Conservation (phyloP, 2,113 vertebrate genomes). For the Charina bottae region DNA sequence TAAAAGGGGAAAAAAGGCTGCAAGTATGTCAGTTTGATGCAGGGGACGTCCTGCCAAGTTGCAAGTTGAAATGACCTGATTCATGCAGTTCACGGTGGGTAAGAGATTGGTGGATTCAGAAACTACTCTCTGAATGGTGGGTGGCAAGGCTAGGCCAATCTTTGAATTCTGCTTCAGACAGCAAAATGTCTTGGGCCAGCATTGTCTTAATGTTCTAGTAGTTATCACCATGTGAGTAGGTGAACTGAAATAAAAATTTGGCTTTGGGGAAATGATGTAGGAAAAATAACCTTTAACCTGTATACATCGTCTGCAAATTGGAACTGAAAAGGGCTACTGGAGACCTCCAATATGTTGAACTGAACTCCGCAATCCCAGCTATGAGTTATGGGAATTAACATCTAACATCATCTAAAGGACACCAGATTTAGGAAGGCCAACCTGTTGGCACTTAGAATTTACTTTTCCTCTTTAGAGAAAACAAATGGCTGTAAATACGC, state of each 20-base stretch:
- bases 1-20: background rate
- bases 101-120: background rate
- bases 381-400: background rate
- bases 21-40: background rate
- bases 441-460: background rate
- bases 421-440: background rate
- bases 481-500: constrained; percentile 28
- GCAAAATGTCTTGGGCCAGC: background rate
- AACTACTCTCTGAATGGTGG: background rate
- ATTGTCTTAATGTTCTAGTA: background rate
- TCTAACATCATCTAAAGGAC: background rate
- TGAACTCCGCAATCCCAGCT: background rate
- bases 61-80: background rate
- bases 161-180: background rate
- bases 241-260: background rate
- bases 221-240: background rate
- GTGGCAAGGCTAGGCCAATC: background rate
- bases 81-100: background rate
- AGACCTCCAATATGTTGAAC: background rate
- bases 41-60: background rate
- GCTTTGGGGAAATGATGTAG: background rate
- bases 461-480: background rate
- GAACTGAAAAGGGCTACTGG: background rate
- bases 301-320: background rate
- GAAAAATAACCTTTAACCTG: background rate